Evolutionary conservation across 2,888 invertebrate species (phyloP).

Genomic region (Fabriciana adippe): DNA sequence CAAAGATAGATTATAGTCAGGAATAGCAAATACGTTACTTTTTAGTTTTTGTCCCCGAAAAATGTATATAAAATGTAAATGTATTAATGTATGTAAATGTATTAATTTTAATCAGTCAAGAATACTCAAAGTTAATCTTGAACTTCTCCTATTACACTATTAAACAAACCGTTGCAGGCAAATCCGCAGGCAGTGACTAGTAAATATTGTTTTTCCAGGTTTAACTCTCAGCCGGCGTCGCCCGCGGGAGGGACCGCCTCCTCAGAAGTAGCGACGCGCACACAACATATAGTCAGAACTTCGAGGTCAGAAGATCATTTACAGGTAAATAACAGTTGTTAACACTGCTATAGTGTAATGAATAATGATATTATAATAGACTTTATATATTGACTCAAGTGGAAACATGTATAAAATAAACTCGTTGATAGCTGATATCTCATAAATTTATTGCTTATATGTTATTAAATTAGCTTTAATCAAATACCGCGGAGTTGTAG

Average conservation of each 20-base stretch:
- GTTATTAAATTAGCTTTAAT: conserved; percentile 12
- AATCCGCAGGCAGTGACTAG: too few relatives aligned
- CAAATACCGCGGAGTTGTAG: not conserved
- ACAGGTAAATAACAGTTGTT: conserved; percentile 75
- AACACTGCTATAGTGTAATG: not conserved
- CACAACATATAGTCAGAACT: conserved; percentile 89
- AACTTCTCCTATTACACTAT: too few relatives aligned
- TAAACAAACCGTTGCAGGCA: too few relatives aligned
- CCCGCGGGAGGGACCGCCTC: conserved; percentile 61
- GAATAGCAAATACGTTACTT: too few relatives aligned
- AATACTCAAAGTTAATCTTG: too few relatives aligned
- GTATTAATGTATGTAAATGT: too few relatives aligned
- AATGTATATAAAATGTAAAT: too few relatives aligned
- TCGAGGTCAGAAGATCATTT: conserved; percentile 96
- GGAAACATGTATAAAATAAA: not conserved
- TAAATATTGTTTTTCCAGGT: conserved; percentile 51
- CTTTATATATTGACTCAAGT: conserved; percentile 2
- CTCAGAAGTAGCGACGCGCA: conserved; percentile 66
- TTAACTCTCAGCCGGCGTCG: conserved; percentile 77
- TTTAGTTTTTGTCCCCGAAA: too few relatives aligned
- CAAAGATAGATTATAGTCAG: too few relatives aligned
- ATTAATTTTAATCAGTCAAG: too few relatives aligned
- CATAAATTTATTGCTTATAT: not conserved
- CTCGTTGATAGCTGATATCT: conserved; percentile 8
- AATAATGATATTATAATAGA: not conserved